phyloP scores from a whole-genome alignment of 2,113 vertebrate species.

The Scartelaos histophorus region DNA sequence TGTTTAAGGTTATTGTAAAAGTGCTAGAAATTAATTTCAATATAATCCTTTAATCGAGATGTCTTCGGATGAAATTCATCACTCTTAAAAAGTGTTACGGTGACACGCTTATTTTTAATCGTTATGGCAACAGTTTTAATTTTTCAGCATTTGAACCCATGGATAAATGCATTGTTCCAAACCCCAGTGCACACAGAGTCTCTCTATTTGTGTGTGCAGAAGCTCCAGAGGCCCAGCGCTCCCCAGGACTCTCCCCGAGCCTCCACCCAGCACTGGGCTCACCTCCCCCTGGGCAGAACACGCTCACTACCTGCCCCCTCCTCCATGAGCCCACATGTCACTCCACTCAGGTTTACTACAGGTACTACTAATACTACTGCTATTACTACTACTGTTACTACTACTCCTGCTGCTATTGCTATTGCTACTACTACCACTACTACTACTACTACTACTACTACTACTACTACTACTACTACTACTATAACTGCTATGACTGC shows the following conservation, averaged over 20 bases:
- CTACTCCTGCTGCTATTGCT: not conserved
- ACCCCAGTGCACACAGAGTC: too few relatives aligned
- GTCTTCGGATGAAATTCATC: too few relatives aligned
- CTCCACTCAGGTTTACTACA: slow-evolving; percentile 59
- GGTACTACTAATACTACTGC: not conserved
- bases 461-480: not conserved
- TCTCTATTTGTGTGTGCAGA: slow-evolving; percentile 65
- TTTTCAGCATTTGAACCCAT: too few relatives aligned
- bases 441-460: not conserved
- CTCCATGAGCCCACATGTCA: slow-evolving; percentile 69
- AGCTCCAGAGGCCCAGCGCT: slow-evolving; percentile 72
- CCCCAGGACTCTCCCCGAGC: slow-evolving; percentile 62
- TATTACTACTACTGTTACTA: not conserved
- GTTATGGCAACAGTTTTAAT: too few relatives aligned
- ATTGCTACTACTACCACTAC: not conserved
- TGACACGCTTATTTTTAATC: too few relatives aligned
- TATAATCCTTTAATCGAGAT: too few relatives aligned
- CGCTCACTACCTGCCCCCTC: slow-evolving; percentile 90
- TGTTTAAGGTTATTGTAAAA: too few relatives aligned
- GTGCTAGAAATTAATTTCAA: too few relatives aligned
- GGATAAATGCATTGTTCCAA: too few relatives aligned
- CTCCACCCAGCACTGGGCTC: slow-evolving; percentile 73
- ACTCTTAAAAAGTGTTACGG: too few relatives aligned
- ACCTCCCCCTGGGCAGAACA: slow-evolving; percentile 84
- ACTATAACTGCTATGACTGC: too few relatives aligned